Evolutionary conservation across 2,113 vertebrate species (phyloP).

Genomic region (Eulemur rufifrons): DNA sequence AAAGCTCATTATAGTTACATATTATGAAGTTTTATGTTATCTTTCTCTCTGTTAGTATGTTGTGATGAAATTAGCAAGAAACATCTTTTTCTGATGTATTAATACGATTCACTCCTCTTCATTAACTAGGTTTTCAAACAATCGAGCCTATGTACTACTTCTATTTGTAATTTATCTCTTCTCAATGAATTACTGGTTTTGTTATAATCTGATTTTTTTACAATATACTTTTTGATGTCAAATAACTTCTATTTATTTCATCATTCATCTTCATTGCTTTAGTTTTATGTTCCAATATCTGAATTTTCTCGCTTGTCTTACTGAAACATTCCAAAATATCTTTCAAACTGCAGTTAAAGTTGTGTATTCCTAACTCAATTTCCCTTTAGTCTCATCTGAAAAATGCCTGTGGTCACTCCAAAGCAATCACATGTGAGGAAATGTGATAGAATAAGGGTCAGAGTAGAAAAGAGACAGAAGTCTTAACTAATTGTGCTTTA

Average conservation of each 20-base stretch:
- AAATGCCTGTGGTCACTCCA: not conserved
- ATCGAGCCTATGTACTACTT: not conserved
- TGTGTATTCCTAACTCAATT: not conserved
- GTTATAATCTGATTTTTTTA: not conserved
- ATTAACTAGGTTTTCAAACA: conserved; percentile 14
- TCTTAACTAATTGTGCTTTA: not conserved
- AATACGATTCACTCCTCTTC: not conserved
- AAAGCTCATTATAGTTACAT: not conserved
- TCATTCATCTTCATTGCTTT: conserved; percentile 37
- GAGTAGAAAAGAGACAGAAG: not conserved
- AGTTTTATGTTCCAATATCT: conserved; percentile 9
- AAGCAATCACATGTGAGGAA: not conserved
- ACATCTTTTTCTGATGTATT: not conserved
- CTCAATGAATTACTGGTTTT: not conserved
- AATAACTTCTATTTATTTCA: conserved; percentile 33
- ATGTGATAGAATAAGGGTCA: not conserved
- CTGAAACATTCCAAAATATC: not conserved
- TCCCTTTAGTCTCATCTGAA: not conserved
- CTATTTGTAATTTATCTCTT: not conserved
- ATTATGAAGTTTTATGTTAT: not conserved
- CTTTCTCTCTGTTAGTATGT: conserved; percentile 8
- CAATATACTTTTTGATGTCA: not conserved
- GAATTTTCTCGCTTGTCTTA: not conserved
- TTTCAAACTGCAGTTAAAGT: not conserved
- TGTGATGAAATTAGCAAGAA: not conserved